Conservation (phyloP, 2,797 vertebrate species). For the Eupleurogrammus muticus region DNA sequence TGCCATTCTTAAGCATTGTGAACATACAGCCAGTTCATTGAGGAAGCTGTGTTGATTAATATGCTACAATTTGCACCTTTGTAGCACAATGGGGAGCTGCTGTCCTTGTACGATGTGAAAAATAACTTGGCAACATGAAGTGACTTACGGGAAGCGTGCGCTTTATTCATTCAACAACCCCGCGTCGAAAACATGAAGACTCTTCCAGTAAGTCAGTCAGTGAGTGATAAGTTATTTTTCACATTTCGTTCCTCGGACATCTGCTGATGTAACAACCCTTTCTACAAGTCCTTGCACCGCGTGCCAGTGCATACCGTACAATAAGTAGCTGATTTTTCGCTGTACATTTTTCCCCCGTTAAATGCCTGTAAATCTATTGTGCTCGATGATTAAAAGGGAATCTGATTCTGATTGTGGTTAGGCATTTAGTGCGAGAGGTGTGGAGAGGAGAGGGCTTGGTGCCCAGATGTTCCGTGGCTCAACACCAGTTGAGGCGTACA, state of each 20-base stretch:
- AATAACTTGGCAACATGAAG: slow-evolving; percentile 45
- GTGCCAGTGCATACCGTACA: neutral
- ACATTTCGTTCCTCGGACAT: slow-evolving; percentile 33
- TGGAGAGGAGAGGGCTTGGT: slow-evolving; percentile 18
- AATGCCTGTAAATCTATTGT: slow-evolving; percentile 16
- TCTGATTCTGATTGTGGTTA: slow-evolving; percentile 31
- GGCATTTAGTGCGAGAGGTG: slow-evolving; percentile 30
- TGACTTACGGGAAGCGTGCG: slow-evolving; percentile 59
- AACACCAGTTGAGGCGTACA: slow-evolving; percentile 12
- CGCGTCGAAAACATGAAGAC: neutral
- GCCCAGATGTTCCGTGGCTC: slow-evolving; percentile 40
- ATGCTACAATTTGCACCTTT: slow-evolving; percentile 25
- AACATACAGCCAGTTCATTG: slow-evolving; percentile 1
- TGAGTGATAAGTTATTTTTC: slow-evolving; percentile 27
- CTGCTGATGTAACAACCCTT: slow-evolving; percentile 2
- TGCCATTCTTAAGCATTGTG: slow-evolving; percentile 7
- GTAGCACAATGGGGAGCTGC: slow-evolving; percentile 35
- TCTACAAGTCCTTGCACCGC: neutral
- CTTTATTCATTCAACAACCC: slow-evolving; percentile 37
- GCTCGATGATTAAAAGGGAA: slow-evolving; percentile 31
- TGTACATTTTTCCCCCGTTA: neutral
- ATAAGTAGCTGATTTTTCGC: slow-evolving; percentile 1
- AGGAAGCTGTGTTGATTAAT: slow-evolving; percentile 12
- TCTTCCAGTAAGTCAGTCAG: slow-evolving; percentile 51
- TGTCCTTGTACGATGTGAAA: slow-evolving; percentile 45